phyloP scores from a whole-genome alignment of 1,140 invertebrate genomes.

The Trigoniulus corallinus region DNA sequence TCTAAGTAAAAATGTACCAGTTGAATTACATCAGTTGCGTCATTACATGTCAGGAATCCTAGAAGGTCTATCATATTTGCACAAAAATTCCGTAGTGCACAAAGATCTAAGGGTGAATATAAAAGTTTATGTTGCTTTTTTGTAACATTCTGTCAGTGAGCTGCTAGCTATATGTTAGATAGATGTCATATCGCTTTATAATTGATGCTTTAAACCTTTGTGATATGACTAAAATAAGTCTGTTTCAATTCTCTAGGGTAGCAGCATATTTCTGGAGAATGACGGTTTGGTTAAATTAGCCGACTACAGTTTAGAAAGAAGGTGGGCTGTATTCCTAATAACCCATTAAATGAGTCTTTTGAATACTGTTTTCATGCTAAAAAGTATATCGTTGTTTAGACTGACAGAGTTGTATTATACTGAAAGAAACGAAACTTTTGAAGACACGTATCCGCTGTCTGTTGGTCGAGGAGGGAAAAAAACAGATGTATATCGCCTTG shows the following conservation, averaged over 20 bases:
- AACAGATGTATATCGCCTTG: slow-evolving; percentile 50
- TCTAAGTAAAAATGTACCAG: slow-evolving; percentile 33
- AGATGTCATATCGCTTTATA: no score
- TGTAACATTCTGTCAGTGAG: slow-evolving; percentile 5
- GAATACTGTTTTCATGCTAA: neutral
- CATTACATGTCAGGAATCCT: slow-evolving; percentile 44
- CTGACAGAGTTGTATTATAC: slow-evolving; percentile 20
- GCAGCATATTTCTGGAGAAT: slow-evolving; percentile 44
- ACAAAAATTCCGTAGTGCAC: slow-evolving; percentile 59
- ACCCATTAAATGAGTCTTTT: neutral
- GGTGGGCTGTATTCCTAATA: slow-evolving; percentile 13
- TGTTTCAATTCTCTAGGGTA: slow-evolving; percentile 21
- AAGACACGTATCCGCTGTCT: slow-evolving; percentile 29
- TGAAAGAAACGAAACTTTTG: slow-evolving; percentile 15
- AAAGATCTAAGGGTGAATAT: slow-evolving; percentile 40
- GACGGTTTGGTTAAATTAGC: slow-evolving; percentile 30
- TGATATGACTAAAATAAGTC: no score
- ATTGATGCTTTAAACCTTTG: no score
- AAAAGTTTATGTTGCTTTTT: neutral
- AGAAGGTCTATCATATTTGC: slow-evolving; percentile 47
- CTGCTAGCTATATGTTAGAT: no score
- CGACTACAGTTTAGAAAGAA: slow-evolving; percentile 53
- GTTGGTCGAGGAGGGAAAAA: slow-evolving; percentile 48
- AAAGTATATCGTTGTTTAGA: slow-evolving; percentile 25
- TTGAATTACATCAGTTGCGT: slow-evolving; percentile 40